Base-by-base conservation (phyloP, 2,888 invertebrate genomes). In the Drosophila greeni region DNA sequence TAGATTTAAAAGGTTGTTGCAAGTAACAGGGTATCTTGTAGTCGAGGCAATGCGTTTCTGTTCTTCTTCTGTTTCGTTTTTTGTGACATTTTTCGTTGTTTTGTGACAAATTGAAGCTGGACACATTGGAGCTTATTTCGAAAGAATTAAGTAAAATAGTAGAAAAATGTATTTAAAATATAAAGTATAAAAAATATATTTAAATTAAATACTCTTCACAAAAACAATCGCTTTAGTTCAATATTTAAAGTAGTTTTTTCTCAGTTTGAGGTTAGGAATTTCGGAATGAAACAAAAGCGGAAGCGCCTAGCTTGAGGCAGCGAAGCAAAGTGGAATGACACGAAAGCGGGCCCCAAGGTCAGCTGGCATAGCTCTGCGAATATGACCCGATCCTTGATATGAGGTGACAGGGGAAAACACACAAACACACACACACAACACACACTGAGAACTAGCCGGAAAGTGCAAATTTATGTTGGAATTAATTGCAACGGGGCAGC, bases 391-490 rank as follows among this genome's bases (percentile, higher is more conserved):
- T 59, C 9, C 43, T 31, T 43, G 58, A 14, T 36, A 23, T 29
- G 33, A 43, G 57, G 58, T 23, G 58, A 45, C 45, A 45, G 34
- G 60, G 59, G 60, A 57, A 33, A 58, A 42, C 23, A 9, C 9
- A n/a, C 20, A 20, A 2, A 20, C 20, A 20, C 20, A 20, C 20
- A 20, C 20, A 2, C 2, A 2, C 2, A 2, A 20, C 20, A 33
- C 14, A 14, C 20, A 8, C 8, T 7, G 24, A 16, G n/a, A 11
- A n/a, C 45, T 34, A 34, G 56, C 29, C 55, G 59, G 39, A 23
- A 36, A 54, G 70, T 70, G 64, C 70, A 64, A 70, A 70, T 70
- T 70, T 64, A 70, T 70, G 70, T 70, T 51, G 49, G 45, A 54
- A 58, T 70, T 70, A 69, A 69, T 69, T 70, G 64, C 70, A 54